Conservation (phyloP, 2,113 vertebrate genomes). For the Eudyptes chrysolophus region DNA sequence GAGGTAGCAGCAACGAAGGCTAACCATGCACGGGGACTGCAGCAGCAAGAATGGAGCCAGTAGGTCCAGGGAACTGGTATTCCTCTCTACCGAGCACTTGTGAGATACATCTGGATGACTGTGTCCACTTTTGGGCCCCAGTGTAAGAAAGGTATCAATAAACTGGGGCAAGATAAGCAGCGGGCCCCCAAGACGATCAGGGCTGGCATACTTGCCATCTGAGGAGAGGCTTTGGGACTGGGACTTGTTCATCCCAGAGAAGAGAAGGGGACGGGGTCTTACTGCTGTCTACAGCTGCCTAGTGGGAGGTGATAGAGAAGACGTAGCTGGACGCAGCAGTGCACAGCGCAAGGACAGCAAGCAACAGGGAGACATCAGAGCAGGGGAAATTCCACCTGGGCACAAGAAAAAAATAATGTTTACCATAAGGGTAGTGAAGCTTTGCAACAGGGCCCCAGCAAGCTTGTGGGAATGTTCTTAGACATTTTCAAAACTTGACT, state of each 20-base stretch:
- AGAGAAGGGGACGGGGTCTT: not conserved
- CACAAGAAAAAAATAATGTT: not conserved
- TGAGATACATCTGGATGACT: not conserved
- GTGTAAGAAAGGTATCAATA: not conserved
- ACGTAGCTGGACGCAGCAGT: rapidly evolving
- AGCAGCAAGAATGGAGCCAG: not conserved
- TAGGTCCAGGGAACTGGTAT: not conserved
- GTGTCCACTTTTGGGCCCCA: not conserved
- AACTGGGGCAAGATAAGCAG: not conserved
- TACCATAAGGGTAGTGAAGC: not conserved
- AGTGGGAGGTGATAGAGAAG: not conserved
- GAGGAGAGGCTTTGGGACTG: not conserved
- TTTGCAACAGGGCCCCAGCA: not conserved
- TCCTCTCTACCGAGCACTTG: not conserved
- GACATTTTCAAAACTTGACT: not conserved
- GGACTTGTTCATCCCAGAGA: not conserved
- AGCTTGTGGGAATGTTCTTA: not conserved
- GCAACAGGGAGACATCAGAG: not conserved
- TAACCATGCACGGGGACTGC: not conserved
- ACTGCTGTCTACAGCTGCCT: not conserved
- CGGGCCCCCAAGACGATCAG: not conserved
- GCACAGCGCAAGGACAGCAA: rapidly evolving
- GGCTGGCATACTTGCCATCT: not conserved
- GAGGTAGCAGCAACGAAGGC: not conserved
- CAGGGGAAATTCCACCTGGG: not conserved